Evolutionary conservation across 2,797 vertebrate species (phyloP).

Genomic region (Carduelis carduelis): DNA sequence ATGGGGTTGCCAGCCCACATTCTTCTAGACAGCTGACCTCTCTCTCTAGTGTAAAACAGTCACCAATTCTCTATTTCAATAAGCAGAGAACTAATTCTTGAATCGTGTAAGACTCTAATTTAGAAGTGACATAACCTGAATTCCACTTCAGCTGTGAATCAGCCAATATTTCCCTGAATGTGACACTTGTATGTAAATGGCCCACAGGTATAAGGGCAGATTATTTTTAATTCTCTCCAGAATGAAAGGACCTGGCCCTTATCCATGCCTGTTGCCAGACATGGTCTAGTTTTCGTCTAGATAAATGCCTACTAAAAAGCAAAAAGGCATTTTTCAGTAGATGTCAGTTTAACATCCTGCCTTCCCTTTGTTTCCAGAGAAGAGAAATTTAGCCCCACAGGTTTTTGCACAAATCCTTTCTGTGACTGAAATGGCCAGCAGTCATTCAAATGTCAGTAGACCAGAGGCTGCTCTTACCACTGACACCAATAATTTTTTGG

Average conservation of each 20-base stretch:
- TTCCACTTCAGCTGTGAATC: background rate
- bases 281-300: background rate
- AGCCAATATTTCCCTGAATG: background rate
- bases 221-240: background rate
- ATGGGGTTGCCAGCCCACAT: rapidly evolving
- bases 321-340: background rate
- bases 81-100: background rate
- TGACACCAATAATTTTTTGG: background rate
- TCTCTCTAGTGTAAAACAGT: background rate
- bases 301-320: background rate
- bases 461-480: background rate
- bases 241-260: background rate
- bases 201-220: background rate
- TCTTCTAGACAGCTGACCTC: background rate
- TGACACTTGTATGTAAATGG: background rate
- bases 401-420: background rate
- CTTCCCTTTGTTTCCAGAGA: background rate
- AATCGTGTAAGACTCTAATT: background rate
- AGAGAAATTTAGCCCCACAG: background rate
- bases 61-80: background rate
- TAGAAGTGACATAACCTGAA: background rate
- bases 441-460: background rate
- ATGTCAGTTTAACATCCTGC: background rate
- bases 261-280: rapidly evolving
- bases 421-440: background rate